Base-by-base conservation (phyloP, 2,888 invertebrate species). In the Ethmia dodecea region DNA sequence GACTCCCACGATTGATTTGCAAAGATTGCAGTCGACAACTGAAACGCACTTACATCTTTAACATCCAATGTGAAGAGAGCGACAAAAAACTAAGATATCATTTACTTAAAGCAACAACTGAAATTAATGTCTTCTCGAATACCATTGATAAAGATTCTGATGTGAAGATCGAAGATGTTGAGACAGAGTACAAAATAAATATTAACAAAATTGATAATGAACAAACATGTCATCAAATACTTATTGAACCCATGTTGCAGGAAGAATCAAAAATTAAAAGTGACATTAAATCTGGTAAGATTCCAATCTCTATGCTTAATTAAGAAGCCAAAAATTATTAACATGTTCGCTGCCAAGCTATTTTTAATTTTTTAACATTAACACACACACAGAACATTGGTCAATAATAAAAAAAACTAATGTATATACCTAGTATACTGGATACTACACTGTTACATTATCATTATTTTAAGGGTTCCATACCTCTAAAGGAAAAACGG, bases 11-110 rank as follows among this genome's bases (percentile, higher is more conserved):
- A 10, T 45, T 62, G 31, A 80, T 86, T 33, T 86, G 86, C 40
- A 84, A 78, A 43, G 76, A 76, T 13, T 86, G 86, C 42, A 55
- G 59, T 34, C 62, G 67, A 20, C 75, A 75, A 32, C 53, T 86
- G 1, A 83, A 79, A 49, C 58, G 65, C 29, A 53, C 70, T 1
- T 84, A 74, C 35, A 33, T 59, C n/a, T 84, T 86, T 41, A 73
- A 73, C 35, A 40, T 67, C 13, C 70, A 63, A 45, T 84, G 84
- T 41, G 72, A 73, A 24, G 59, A 71, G 24, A 84, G 77, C 47
- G 74, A 86, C 18, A 58, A 52, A 37, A 73, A 57, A 33, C 45
- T 86, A 2, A 60, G 54, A 42, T 38, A 39, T 3, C 53, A 56
- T 28, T 31, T 74, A 32, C 47, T 60, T 29, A 13, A n/a, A 9